Conservation (phyloP, 2,797 vertebrate species). For the Schizopygopsis malacanthus region DNA sequence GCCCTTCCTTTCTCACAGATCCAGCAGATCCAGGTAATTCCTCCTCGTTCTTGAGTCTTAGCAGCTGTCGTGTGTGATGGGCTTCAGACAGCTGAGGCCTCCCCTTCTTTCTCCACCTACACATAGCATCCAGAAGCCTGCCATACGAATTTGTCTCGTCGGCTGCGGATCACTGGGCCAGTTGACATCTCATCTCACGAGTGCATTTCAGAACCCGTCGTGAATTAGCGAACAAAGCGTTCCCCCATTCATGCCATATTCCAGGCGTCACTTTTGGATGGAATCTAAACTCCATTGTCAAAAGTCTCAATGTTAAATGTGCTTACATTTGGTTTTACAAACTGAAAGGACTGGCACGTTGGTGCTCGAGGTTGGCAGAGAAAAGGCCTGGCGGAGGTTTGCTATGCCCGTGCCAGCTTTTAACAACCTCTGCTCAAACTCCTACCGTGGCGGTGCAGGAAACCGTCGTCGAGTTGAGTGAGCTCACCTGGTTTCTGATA, state of each 20-base stretch:
- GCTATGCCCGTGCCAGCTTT: constrained; percentile 63
- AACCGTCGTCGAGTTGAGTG: constrained; percentile 66
- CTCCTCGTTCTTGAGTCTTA: neutral
- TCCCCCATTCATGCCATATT: neutral
- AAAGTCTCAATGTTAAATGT: neutral
- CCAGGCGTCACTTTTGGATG: constrained; percentile 9
- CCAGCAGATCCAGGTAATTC: constrained; percentile 14
- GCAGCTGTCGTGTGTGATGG: constrained; percentile 21
- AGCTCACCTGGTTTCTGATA: constrained; percentile 70
- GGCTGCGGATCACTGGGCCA: neutral
- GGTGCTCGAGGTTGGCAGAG: constrained; percentile 33
- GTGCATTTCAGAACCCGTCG: neutral
- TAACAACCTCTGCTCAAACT: constrained; percentile 53
- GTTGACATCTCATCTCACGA: constrained; percentile 24
- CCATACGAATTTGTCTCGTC: neutral
- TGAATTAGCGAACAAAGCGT: neutral
- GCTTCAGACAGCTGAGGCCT: neutral
- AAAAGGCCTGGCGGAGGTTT: constrained; percentile 60
- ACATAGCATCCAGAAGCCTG: neutral
- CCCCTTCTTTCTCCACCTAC: neutral
- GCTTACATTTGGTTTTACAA: constrained; percentile 2
- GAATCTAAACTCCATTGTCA: neutral
- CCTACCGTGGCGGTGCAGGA: constrained; percentile 60
- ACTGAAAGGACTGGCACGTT: constrained; percentile 61
- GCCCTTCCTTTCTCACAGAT: neutral